Evolutionary conservation across 2,888 invertebrate genomes (phyloP), one percentile per base, ranked within the genome.

Genomic region (Drosophila anceps): DNA sequence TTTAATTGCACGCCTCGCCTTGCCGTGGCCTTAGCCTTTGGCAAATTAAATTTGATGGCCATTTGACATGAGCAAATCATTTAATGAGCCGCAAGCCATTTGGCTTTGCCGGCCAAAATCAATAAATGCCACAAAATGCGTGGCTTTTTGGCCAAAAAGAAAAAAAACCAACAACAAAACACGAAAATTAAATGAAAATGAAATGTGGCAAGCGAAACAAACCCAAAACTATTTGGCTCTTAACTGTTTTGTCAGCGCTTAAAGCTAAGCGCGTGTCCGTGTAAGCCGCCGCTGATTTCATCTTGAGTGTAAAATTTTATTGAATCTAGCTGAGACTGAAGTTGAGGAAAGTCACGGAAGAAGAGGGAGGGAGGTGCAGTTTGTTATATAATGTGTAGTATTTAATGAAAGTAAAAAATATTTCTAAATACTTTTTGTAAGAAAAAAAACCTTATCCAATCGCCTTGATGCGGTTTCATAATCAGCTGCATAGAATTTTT

Each of bases 1-100:
- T 70, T 81, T 77, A 86, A 76, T 76, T 74, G 73, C 63, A 69
- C 67, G 73, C 59, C 66, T 50, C 54, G 62, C 48, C 48, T 7
- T 13, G 29, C n/a, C 29, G 31, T 13, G 4, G 37, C 18, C 55
- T 59, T 61, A 13, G 66, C 43, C 41, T 37, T 68, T 54, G 69
- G 68, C 71, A 81, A 88, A 85, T 85, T 79, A 83, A 83, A 78
- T 82, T 80, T 78, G 70, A 89, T 84, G 80, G 60, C 54, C 65
- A 66, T 82, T 88, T 71, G 74, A 75, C 80, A 73, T 62, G 77
- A 69, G 70, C 69, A 74, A 85, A 77, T 73, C 79, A 72, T 74
- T 82, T 73, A 77, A 79, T 79, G 71, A 71, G 75, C 65, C 73
- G 64, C 59, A 72, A 27, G 50, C 44, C 65, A 73, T 71, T 79